These are phyloP conservation scores for Grapholita molesta DNA, from an alignment of 1,140 invertebrate species.

Conservation along the genomic window DNA sequence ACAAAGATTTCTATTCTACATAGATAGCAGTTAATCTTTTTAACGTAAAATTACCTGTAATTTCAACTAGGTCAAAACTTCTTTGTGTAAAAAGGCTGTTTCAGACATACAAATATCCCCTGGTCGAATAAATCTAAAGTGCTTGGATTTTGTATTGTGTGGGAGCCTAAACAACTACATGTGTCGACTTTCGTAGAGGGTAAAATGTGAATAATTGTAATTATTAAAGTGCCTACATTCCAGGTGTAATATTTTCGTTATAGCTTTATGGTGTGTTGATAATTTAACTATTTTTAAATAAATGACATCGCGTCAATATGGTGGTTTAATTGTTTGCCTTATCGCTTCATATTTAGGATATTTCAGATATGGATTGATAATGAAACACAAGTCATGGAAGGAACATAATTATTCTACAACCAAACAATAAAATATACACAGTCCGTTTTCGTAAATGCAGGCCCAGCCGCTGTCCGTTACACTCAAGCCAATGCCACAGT, in stretches of 20 bases:
- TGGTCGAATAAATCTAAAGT: no score
- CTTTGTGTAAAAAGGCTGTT: not conserved
- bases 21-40: not conserved
- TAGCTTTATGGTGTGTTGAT: constrained; percentile 38
- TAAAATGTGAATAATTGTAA: constrained; percentile 22
- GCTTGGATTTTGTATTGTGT: no score
- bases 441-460: constrained; percentile 50
- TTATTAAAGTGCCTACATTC: constrained; percentile 68
- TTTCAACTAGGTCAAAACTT: not conserved
- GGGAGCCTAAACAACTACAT: not conserved
- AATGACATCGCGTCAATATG: constrained; percentile 30
- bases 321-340: constrained; percentile 15
- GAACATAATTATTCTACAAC: constrained; percentile 69
- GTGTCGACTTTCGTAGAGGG: not conserved
- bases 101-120: not conserved
- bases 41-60: not conserved
- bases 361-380: constrained; percentile 23
- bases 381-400: constrained; percentile 46
- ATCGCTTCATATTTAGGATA: not conserved
- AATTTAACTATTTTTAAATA: constrained; percentile 42
- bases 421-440: constrained; percentile 58
- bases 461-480: constrained; percentile 18
- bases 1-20: not conserved
- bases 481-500: not conserved
- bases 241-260: constrained; percentile 41